Base-by-base conservation (phyloP, 2,888 invertebrate species). In the Diarsia mendica region DNA sequence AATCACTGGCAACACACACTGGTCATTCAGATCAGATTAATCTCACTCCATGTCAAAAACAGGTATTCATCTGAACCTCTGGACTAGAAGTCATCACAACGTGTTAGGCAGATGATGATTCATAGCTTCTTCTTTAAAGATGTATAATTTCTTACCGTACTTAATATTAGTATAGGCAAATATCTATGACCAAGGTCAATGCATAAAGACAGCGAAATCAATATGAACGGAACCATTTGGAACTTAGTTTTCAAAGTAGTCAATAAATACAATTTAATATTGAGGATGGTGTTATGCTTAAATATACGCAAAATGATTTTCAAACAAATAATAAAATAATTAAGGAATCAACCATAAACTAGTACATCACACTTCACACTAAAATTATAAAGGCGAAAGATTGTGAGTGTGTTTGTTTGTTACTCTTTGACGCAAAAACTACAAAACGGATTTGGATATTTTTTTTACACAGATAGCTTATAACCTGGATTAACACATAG, bases 181-280 rank as follows among this genome's bases (percentile, higher is more conserved):
- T 64, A 13, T n/a, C 0, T 53, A 46, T 20, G 8, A 48, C 23
- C 60, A 72, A 66, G 60, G 78, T 9, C 61, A 51, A 23, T 72
- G 65, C 68, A 66, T 65, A 46, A 49, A 51, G 4, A 48, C 66
- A 77, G 67, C 55, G 55, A 82, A 83, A 80, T 83, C 83, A 78
- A 72, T 80, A 72, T 28, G 23, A 55, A 51, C n/a, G n/a, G 48
- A 81, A 63, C 55, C 46, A 67, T 67, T 53, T 58, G 0, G 61
- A 39, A 61, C 20, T 6, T 10, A 55, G 61, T 11, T 65, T 77
- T 68, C 60, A 70, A 58, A 75, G 48, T 48, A 39, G 1, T 46
- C 11, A 53, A 44, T 64, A 28, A 68, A 23, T 82, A 46, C 65
- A 60, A 80, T 61, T 77, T 72, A 51, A 72, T 72, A 61, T 51